These are phyloP conservation scores for Melanaphis sacchari DNA, from an alignment of 1,140 invertebrate genomes.

Conservation along the genomic window DNA sequence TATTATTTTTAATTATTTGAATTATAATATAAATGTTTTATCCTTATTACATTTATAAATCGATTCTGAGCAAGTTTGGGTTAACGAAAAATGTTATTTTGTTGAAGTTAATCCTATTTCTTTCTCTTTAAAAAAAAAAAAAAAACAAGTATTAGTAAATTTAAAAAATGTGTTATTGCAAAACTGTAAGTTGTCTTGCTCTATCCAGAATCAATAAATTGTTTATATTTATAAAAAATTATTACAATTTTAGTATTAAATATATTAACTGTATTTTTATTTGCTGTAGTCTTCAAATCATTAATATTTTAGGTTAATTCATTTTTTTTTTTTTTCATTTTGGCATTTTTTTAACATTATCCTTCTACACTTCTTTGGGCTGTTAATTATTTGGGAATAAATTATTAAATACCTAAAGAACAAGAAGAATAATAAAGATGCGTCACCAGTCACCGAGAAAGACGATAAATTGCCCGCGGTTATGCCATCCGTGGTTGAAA, in stretches of 20 bases:
- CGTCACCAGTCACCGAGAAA: conserved; percentile 44
- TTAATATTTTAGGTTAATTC: conserved; percentile 3
- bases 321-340: conserved; percentile 68
- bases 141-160: background rate
- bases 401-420: conserved; percentile 55
- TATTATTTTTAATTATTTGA: background rate
- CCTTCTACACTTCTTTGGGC: conserved; percentile 44
- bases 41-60: background rate
- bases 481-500: conserved; percentile 28
- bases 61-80: background rate
- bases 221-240: background rate
- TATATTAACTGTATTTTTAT: background rate
- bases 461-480: conserved; percentile 11
- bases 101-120: background rate
- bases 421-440: conserved; percentile 54
- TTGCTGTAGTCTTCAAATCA: background rate
- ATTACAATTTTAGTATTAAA: background rate
- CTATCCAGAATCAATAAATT: background rate
- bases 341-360: conserved; percentile 15
- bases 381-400: conserved; percentile 52
- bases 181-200: background rate
- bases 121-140: background rate
- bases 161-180: background rate
- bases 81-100: background rate
- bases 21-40: background rate